Base-by-base conservation (phyloP, 2,113 vertebrate genomes). In the Lampris megalopsis region DNA sequence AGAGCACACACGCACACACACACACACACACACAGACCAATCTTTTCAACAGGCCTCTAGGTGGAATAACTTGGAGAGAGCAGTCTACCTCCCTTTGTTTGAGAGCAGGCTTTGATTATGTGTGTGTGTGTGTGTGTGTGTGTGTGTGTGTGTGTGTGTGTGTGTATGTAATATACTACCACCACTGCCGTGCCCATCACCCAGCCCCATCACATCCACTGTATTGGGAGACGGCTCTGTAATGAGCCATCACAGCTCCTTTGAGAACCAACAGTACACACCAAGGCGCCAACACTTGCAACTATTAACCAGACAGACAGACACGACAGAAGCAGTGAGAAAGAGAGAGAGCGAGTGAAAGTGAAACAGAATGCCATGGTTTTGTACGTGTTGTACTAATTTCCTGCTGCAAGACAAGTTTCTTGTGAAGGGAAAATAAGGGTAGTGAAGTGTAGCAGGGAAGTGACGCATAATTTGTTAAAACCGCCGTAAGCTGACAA, bases 241-340 rank as follows among this genome's bases (percentile, higher is more conserved):
- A 78, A 85, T 62, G 71, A 88, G 70, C 74, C 80, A 38, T 71
- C 62, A 57, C 54, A n/a, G 66, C 63, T 57, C 54, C 59, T 53
- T 58, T 43, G 45, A 79, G 54, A 79, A 69, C 64, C 72, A 59
- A 38, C 57, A 52, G 43, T 64, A 36, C 9, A 73, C 53, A 57
- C 47, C 61, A 8, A 54, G 53, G 11, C 37, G 53, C 62, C 57
- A 49, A 54, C 59, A 77, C 58, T 54, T 60, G 48, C 56, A 60
- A n/a, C 37, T 1, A 40, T n/a, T 50, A 48, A 37, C 63, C 11
- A 37, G 56, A 47, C 2, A 71, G 42, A 24, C 1, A 64, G 47
- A 43, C n/a, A 38, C 48, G 58, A 35, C 4, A 47, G 74, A 45
- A n/a, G 9, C 36, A 41, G 3, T 0, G 37, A 60, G 37, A 5